These are phyloP conservation scores for Dinothrombium tinctorium DNA, from an alignment of 1,140 invertebrate genomes.

Conservation along the genomic window DNA sequence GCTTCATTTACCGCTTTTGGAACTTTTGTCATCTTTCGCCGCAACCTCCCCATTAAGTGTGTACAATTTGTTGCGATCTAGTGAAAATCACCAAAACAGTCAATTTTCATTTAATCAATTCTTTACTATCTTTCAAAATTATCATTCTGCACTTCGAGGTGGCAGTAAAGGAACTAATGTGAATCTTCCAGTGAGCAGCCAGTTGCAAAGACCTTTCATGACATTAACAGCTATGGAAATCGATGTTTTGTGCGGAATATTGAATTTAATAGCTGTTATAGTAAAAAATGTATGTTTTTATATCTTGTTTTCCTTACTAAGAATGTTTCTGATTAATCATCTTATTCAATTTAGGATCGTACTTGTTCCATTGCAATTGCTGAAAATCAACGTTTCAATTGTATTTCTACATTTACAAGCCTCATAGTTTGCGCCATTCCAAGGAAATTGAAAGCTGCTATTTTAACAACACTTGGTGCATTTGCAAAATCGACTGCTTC, in stretches of 20 bases:
- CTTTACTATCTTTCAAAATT: constrained; percentile 54
- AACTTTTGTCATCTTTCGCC: constrained; percentile 10
- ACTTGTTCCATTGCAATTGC: constrained; percentile 37
- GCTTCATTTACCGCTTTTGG: constrained; percentile 14
- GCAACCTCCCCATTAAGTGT: constrained; percentile 9
- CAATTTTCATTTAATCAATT: constrained; percentile 62
- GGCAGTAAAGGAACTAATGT: constrained; percentile 38
- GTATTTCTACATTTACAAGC: constrained; percentile 49
- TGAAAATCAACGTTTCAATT: constrained; percentile 62
- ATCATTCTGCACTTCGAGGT: constrained; percentile 27
- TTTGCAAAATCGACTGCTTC: constrained; percentile 45
- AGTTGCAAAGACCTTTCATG: constrained; percentile 32
- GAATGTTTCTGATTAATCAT: constrained; percentile 5
- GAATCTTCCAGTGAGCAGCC: constrained; percentile 32
- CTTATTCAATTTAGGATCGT: constrained; percentile 8
- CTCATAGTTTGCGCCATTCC: constrained; percentile 63
- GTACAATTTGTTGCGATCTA: constrained; percentile 11
- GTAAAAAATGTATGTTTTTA: constrained; percentile 8
- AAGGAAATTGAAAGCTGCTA: constrained; percentile 52
- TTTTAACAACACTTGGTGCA: constrained; percentile 46
- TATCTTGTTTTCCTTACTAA: not conserved
- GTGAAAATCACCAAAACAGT: constrained; percentile 1
- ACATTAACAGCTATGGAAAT: not conserved
- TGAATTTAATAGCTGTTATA: constrained; percentile 9
- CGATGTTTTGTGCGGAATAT: constrained; percentile 6